A percentile compares a stretch with the other conserved stretches of the same genome.
Evolutionary conservation across 2,888 invertebrate species (phyloP).

Genomic region (Mythimna vitellina): DNA sequence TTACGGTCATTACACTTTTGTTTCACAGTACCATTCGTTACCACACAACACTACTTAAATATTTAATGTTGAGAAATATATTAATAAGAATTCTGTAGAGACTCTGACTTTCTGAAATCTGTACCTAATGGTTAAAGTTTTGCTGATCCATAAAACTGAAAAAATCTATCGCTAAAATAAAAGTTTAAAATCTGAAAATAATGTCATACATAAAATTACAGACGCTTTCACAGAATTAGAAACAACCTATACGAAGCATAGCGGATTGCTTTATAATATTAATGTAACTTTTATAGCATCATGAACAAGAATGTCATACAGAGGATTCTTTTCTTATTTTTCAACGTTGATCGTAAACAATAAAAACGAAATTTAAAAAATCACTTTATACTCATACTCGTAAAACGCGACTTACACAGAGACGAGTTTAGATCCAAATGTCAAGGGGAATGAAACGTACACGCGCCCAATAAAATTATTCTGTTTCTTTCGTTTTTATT

Average conservation of each 20-base stretch:
- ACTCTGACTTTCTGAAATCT: constrained; percentile 4
- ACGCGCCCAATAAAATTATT: constrained; percentile 62
- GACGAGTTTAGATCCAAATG: constrained; percentile 60
- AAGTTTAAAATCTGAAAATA: constrained; percentile 6
- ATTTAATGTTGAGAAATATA: not conserved
- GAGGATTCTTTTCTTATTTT: constrained; percentile 39
- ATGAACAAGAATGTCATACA: constrained; percentile 47
- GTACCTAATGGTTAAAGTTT: not conserved
- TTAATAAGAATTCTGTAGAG: not conserved
- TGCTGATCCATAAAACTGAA: not conserved
- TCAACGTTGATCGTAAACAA: constrained; percentile 52
- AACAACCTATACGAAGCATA: constrained; percentile 8
- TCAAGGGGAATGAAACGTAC: constrained; percentile 64
- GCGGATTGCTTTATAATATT: constrained; percentile 37
- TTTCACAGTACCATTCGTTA: constrained; percentile 6
- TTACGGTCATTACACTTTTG: constrained; percentile 21
- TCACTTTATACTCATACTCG: constrained; percentile 56
- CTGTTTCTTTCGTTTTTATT: constrained; percentile 60
- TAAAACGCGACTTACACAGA: constrained; percentile 56
- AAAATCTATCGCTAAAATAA: not conserved
- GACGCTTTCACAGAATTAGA: constrained; percentile 29
- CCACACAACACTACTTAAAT: constrained; percentile 7
- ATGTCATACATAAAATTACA: not conserved
- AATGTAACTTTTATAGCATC: constrained; percentile 44
- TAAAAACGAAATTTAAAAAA: constrained; percentile 57